Conservation (phyloP, 2,888 invertebrate genomes). For the Dorcus hopei region DNA sequence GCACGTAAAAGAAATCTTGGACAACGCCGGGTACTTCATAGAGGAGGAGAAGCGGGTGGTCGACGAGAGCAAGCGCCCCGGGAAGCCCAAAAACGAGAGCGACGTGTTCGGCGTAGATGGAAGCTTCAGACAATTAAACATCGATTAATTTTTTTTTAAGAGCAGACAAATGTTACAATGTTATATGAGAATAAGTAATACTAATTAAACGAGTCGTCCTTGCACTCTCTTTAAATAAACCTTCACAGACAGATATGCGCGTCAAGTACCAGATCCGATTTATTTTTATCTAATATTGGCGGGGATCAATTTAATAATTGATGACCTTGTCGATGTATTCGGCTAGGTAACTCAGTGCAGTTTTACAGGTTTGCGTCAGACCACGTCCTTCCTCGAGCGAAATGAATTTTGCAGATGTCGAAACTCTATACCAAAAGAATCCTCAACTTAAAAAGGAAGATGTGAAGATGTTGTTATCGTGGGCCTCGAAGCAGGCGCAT, state of each 20-base stretch:
- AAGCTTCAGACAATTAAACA: conserved; percentile 68
- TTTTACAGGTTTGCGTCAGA: too few species aligned
- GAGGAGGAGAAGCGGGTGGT: conserved; percentile 56
- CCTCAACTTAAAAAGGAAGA: conserved; percentile 61
- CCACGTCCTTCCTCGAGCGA: too few species aligned
- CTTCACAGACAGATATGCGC: too few species aligned
- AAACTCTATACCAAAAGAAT: conserved; percentile 61
- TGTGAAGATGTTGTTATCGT: conserved; percentile 57
- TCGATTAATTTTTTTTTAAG: conserved; percentile 51
- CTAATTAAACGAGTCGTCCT: too few species aligned
- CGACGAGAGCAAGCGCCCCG: conserved; percentile 57
- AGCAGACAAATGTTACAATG: too few species aligned
- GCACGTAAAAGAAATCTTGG: conserved; percentile 3
- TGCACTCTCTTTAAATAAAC: too few species aligned
- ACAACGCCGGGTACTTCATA: conserved; percentile 40
- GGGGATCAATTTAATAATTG: too few species aligned
- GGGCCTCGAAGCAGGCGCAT: conserved; percentile 68
- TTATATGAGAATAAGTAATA: too few species aligned
- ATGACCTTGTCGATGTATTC: too few species aligned
- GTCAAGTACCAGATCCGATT: too few species aligned
- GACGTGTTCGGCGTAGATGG: conserved; percentile 66
- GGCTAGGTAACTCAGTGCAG: too few species aligned
- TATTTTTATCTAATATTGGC: too few species aligned
- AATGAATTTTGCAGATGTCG: conserved; percentile 33
- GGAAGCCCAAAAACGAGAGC: conserved; percentile 59